Percentiles rank a stretch among this genome's conserved stretches.
Evolutionary conservation across 2,797 vertebrate genomes (phyloP).

Genomic region (Alosa sapidissima): DNA sequence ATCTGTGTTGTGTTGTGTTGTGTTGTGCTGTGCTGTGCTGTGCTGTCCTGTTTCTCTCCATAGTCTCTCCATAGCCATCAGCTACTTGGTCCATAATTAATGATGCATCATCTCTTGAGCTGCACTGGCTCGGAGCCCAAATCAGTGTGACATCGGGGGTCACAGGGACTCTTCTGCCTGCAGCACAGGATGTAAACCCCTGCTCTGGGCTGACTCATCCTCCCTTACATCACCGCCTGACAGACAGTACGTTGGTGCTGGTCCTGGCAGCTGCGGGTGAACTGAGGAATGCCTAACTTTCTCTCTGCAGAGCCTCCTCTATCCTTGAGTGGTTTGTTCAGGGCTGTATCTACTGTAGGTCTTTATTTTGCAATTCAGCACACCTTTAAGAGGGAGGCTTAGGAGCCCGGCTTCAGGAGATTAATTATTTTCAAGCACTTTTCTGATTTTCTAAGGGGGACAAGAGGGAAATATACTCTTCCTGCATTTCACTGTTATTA

Average conservation of each 20-base stretch:
- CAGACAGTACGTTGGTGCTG: background rate
- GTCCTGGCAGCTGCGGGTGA: background rate
- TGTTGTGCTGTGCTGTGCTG: too few relatives aligned
- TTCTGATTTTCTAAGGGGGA: background rate
- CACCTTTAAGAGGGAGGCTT: background rate
- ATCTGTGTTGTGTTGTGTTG: too few relatives aligned
- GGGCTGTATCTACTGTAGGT: background rate
- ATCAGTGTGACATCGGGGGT: background rate
- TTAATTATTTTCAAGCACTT: background rate
- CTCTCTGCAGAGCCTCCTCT: background rate
- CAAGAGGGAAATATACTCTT: background rate
- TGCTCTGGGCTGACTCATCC: background rate
- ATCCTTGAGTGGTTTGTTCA: background rate
- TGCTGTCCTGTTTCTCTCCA: background rate
- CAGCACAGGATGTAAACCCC: background rate
- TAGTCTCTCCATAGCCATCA: background rate
- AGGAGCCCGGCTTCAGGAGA: background rate
- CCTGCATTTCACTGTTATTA: background rate
- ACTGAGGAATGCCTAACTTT: background rate
- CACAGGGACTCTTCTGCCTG: background rate
- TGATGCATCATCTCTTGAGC: background rate
- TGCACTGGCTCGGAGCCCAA: background rate
- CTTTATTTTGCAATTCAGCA: background rate
- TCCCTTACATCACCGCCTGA: background rate
- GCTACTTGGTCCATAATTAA: background rate